A percentile compares a stretch with the other conserved stretches of the same genome.
Evolutionary conservation across 2,113 vertebrate species (phyloP).

Genomic region (Strigops habroptila): DNA sequence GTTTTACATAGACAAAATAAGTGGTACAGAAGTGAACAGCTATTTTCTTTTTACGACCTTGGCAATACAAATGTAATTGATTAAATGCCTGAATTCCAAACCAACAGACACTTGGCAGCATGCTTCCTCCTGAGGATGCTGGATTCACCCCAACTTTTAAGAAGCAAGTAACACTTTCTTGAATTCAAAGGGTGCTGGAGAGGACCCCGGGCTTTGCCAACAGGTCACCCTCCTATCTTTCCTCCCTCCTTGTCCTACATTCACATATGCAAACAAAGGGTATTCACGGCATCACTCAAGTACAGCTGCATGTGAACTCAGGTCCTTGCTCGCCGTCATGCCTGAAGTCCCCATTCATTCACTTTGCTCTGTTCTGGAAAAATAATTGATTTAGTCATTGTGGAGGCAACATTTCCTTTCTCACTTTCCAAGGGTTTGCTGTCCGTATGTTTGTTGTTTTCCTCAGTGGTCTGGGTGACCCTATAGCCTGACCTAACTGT

Average conservation of each 20-base stretch:
- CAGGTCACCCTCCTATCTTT: not conserved
- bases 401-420: not conserved
- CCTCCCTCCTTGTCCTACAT: not conserved
- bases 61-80: conserved; percentile 25
- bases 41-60: conserved; percentile 42
- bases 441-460: not conserved
- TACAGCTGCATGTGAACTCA: not conserved
- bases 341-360: not conserved
- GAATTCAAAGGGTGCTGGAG: not conserved
- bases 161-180: not conserved
- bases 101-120: conserved; percentile 25
- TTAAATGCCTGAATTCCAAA: conserved; percentile 49
- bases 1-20: not conserved
- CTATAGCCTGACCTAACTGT: not conserved
- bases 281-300: not conserved
- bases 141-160: conserved; percentile 13
- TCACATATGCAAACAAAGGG: not conserved
- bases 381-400: not conserved
- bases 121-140: conserved; percentile 11
- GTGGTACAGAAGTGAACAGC: not conserved
- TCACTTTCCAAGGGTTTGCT: not conserved
- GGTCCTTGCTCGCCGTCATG: not conserved
- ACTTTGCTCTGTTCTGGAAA: not conserved
- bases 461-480: not conserved
- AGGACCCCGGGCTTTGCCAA: not conserved